These are phyloP conservation scores for Zaprionus gabonicus DNA, from an alignment of 1,140 invertebrate genomes.

Conservation along the genomic window DNA sequence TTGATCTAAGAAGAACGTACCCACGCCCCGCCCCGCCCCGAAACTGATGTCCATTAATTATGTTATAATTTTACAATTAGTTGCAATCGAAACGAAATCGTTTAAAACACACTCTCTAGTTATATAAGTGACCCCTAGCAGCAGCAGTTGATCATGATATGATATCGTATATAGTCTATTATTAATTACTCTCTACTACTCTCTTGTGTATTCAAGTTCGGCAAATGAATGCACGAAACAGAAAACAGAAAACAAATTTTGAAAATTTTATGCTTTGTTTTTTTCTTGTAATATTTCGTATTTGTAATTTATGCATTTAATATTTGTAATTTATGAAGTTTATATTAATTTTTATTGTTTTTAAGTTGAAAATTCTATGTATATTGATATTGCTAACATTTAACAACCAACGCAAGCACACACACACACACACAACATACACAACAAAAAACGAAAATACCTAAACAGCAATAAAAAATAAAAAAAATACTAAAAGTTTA, in stretches of 20 bases:
- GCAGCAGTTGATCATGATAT: conserved; percentile 16
- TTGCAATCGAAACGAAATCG: conserved; percentile 36
- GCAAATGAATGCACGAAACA: conserved; percentile 2
- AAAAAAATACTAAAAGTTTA: conserved; percentile 51
- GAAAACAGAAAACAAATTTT: conserved; percentile 54
- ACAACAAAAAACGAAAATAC: conserved; percentile 56
- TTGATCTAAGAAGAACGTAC: neutral
- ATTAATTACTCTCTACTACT: neutral
- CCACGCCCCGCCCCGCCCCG: neutral
- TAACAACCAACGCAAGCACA: conserved; percentile 52
- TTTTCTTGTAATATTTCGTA: conserved; percentile 39
- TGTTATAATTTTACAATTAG: conserved; percentile 42
- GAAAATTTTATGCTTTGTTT: conserved; percentile 50
- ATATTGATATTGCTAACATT: conserved; percentile 48
- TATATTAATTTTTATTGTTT: conserved; percentile 68
- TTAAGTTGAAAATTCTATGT: conserved; percentile 57
- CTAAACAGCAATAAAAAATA: conserved; percentile 58
- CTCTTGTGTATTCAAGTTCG: conserved; percentile 9
- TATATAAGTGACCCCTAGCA: conserved; percentile 16
- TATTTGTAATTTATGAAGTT: conserved; percentile 69
- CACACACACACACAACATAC: conserved; percentile 33
- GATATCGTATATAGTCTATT: conserved; percentile 6
- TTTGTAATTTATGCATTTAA: conserved; percentile 72
- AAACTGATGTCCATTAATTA: conserved; percentile 25
- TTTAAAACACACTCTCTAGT: conserved; percentile 2